Conservation (phyloP, 2,888 invertebrate genomes). For the Gastracanthus pulcherrimus region DNA sequence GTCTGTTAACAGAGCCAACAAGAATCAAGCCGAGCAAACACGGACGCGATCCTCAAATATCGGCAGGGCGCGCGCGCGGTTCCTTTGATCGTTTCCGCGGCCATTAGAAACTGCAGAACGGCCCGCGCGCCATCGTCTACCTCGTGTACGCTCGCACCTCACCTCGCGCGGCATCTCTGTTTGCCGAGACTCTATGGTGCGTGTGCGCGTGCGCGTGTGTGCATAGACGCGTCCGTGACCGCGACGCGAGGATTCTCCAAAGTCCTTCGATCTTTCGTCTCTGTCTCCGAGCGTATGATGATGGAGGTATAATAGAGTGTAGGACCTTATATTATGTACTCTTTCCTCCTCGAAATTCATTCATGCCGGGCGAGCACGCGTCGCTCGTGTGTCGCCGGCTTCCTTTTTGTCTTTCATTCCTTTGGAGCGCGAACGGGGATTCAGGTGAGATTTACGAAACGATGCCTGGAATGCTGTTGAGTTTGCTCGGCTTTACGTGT, state of each 20-base stretch:
- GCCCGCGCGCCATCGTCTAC: no score
- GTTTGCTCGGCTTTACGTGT: not conserved
- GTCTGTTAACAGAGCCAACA: slow-evolving; percentile 74
- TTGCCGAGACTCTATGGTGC: slow-evolving; percentile 36
- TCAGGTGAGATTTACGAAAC: slow-evolving; percentile 16
- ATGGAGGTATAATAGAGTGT: not conserved
- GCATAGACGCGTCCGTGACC: slow-evolving; percentile 42
- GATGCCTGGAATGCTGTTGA: not conserved
- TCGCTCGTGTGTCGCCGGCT: no score
- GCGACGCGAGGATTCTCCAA: slow-evolving; percentile 27
- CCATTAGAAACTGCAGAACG: slow-evolving; percentile 70
- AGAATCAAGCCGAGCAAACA: slow-evolving; percentile 75
- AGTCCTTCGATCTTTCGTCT: no score
- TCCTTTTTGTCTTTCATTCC: no score
- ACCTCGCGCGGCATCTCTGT: slow-evolving; percentile 63
- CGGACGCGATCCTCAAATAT: slow-evolving; percentile 74
- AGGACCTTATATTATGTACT: not conserved
- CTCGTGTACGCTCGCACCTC: slow-evolving; percentile 27
- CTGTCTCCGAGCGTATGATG: not conserved
- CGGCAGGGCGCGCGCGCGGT: slow-evolving; percentile 64
- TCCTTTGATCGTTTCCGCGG: slow-evolving; percentile 68
- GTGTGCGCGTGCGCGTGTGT: slow-evolving; percentile 6
- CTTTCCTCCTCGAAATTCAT: slow-evolving; percentile 21
- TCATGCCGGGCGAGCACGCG: slow-evolving; percentile 22
- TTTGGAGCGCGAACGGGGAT: no score